Conservation (phyloP, 2,797 vertebrate genomes). For the Gymnoscopelus microlampas region DNA sequence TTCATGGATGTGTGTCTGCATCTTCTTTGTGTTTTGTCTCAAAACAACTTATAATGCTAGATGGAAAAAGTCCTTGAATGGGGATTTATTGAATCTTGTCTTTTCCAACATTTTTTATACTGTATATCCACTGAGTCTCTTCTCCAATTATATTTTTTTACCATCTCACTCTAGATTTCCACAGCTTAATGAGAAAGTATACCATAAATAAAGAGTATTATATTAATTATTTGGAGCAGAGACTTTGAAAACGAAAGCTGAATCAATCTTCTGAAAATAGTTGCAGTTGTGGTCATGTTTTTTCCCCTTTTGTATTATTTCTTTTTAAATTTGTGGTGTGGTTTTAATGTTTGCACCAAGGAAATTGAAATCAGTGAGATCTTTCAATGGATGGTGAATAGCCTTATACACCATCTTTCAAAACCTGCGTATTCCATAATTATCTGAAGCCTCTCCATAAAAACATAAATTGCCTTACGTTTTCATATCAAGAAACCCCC, state of each 20-base stretch:
- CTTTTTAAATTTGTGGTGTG: background rate
- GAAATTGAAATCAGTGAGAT: background rate
- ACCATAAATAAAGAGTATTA: constrained; percentile 60
- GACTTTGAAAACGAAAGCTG: constrained; percentile 49
- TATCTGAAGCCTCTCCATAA: background rate
- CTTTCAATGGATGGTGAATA: constrained; percentile 17
- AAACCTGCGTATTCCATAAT: constrained; percentile 11
- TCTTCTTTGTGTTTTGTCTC: constrained; percentile 17
- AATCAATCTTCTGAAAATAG: constrained; percentile 24
- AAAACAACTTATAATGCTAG: constrained; percentile 30
- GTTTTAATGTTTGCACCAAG: background rate
- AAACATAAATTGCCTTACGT: background rate
- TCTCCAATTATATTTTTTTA: constrained; percentile 52
- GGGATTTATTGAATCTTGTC: constrained; percentile 17
- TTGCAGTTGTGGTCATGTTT: background rate
- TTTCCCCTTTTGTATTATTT: constrained; percentile 1
- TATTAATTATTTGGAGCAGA: constrained; percentile 48
- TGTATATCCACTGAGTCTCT: constrained; percentile 28
- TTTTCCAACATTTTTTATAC: constrained; percentile 33
- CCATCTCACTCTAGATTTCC: constrained; percentile 49
- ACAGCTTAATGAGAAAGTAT: constrained; percentile 48
- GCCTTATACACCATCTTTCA: constrained; percentile 20
- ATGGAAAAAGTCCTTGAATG: constrained; percentile 31
- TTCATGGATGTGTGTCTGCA: background rate
- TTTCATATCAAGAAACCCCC: background rate